Conservation (phyloP, 2,113 vertebrate species). For the Nibea albiflora region DNA sequence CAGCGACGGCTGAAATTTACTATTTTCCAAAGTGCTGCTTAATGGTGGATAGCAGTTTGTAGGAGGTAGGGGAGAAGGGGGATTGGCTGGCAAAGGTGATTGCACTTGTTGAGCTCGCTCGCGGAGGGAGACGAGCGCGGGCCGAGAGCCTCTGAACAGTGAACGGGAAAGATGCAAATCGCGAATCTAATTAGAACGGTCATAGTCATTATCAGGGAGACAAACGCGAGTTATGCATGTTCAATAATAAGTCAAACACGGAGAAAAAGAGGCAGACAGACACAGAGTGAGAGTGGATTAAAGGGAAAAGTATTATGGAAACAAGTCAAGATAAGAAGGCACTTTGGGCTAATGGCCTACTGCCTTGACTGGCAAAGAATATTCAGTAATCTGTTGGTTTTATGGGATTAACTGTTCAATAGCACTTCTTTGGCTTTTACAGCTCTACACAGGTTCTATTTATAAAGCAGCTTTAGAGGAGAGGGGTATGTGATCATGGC, state of each 20-base stretch:
- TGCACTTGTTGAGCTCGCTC: slow-evolving; percentile 51
- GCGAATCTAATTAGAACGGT: not conserved
- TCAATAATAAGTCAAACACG: not conserved
- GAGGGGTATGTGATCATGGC: slow-evolving; percentile 60
- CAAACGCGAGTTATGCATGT: not conserved
- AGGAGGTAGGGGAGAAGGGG: slow-evolving; percentile 13
- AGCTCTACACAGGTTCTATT: slow-evolving; percentile 73
- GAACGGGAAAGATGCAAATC: not conserved
- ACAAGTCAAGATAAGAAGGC: slow-evolving; percentile 59
- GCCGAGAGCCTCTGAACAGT: not conserved
- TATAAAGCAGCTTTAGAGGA: slow-evolving; percentile 72
- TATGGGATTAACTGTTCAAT: slow-evolving; percentile 82
- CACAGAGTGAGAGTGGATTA: slow-evolving; percentile 52
- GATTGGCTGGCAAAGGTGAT: slow-evolving; percentile 8
- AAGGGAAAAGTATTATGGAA: slow-evolving; percentile 54
- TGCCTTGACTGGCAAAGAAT: slow-evolving; percentile 77
- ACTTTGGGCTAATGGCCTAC: slow-evolving; percentile 76
- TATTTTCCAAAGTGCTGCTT: slow-evolving; percentile 63
- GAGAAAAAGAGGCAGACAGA: slow-evolving; percentile 14
- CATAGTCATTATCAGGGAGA: not conserved
- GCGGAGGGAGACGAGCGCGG: not conserved
- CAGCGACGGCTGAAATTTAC: slow-evolving; percentile 60
- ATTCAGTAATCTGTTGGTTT: slow-evolving; percentile 78
- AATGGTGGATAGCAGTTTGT: slow-evolving; percentile 62
- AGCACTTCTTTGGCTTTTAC: slow-evolving; percentile 77